Percentiles rank a stretch among this genome's conserved stretches.
Conservation (phyloP, 2,888 invertebrate species). For the Argyresthia albistria region DNA sequence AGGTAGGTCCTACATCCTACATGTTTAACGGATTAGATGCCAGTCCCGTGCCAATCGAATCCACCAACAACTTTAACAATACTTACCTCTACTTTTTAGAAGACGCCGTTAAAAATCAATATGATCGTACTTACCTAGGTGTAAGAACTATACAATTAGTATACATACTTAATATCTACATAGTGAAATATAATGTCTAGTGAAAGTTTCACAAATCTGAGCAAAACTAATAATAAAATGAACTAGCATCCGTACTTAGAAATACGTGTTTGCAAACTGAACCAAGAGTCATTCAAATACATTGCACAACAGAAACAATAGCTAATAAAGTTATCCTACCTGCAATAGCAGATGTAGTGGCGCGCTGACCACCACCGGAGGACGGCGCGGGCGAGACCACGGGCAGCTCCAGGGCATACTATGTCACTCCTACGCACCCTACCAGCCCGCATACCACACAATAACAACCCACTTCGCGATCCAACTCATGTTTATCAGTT, state of each 20-base stretch:
- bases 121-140: too few species aligned
- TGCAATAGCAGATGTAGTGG: slow-evolving; percentile 41
- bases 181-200: not conserved
- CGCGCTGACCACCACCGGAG: slow-evolving; percentile 39
- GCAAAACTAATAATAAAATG: too few species aligned
- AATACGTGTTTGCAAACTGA: too few species aligned
- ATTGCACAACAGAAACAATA: not conserved
- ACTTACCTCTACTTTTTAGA: too few species aligned
- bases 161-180: too few species aligned
- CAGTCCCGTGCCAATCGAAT: too few species aligned
- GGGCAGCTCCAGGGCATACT: slow-evolving; percentile 61
- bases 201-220: not conserved
- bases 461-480: not conserved
- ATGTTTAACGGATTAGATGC: not conserved
- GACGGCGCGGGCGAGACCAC: slow-evolving; percentile 55
- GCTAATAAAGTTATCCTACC: slow-evolving; percentile 28
- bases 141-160: too few species aligned
- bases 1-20: not conserved
- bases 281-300: too few species aligned
- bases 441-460: not conserved
- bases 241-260: too few species aligned
- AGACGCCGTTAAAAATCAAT: too few species aligned
- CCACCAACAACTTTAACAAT: too few species aligned
- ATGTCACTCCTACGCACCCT: not conserved
- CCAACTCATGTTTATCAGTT: not conserved